Evolutionary conservation across 2,888 invertebrate species (phyloP), one percentile per base, ranked within the genome.

Genomic region (Cabera pusaria): DNA sequence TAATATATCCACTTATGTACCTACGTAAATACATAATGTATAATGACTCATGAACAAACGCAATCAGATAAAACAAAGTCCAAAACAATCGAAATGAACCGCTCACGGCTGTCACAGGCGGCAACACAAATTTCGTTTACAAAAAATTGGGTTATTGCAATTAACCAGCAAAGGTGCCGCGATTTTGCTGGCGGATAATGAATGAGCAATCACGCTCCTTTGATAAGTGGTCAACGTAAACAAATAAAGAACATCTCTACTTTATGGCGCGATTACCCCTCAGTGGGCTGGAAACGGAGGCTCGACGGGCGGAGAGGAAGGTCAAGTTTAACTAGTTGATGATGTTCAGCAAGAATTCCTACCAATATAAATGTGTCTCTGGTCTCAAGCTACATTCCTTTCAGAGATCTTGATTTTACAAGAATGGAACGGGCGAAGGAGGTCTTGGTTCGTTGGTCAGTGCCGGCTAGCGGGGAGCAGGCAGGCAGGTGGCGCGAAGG

Each of bases 401-500:
- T 24, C 7, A 11, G 3, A 6, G 26, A 4, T 9, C 16, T 26
- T 6, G 6, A 8, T 8, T 22, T 26, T 3, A 1, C 10, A 10
- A 18, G 5, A 9, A 17, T 17, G 22, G 14, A 38, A 24, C 32
- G 17, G 18, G 19, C 5, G 32, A 16, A 33, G 47, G 8, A 22
- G 48, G 29, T 37, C 45, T 19, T 4, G 1, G 2, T n/a, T 9
- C 6, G 20, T 11, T 34, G 46, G 49, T 32, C 8, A 9, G 42
- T 14, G 32, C 36, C 24, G 44, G 55, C 27, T 52, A 52, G 59
- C 52, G 55, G 51, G 61, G 56, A 55, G 56, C 49, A 37, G 49
- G 26, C 26, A 29, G 69, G 82, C 85, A 84, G 84, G 82, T 85
- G 85, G 73, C 64, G 63, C 72, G 79, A 79, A 84, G 83, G 82